These are phyloP conservation scores for Cheilosia urbana DNA, from an alignment of 2,888 invertebrate genomes.

Conservation along the genomic window DNA sequence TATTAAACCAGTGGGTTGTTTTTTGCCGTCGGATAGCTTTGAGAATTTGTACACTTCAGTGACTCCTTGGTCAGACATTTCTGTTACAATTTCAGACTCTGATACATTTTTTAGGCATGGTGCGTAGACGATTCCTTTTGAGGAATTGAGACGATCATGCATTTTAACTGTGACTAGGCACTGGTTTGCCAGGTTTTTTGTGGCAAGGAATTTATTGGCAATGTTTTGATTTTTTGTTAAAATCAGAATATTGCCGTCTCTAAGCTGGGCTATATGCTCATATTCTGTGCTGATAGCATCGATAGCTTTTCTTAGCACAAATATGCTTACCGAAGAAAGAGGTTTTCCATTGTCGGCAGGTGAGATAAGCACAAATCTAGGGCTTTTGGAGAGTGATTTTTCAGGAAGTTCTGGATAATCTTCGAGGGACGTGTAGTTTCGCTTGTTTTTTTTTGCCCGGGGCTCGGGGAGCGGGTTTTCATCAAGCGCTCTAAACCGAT, in stretches of 20 bases:
- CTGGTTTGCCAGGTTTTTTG: not conserved
- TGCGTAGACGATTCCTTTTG: too few species aligned
- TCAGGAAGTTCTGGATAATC: not conserved
- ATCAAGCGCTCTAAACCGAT: too few species aligned
- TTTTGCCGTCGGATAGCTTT: not conserved
- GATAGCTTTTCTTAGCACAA: not conserved
- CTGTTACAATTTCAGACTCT: not conserved
- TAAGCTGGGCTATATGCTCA: not conserved
- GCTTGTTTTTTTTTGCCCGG: not conserved
- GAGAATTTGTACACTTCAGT: not conserved
- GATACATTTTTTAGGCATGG: not conserved
- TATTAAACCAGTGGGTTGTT: not conserved
- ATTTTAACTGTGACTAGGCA: not conserved
- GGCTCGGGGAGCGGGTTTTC: too few species aligned
- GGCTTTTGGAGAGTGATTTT: not conserved
- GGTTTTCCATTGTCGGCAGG: not conserved
- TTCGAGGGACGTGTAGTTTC: conserved; percentile 1
- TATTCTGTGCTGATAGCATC: not conserved
- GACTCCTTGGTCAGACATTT: not conserved
- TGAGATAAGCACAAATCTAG: not conserved
- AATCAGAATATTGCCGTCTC: too few species aligned
- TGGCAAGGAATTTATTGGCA: not conserved
- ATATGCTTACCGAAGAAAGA: conserved; percentile 1
- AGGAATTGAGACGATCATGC: not conserved
- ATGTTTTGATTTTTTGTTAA: not conserved